These are phyloP conservation scores for Diorhabda sublineata DNA, from an alignment of 1,140 invertebrate species.

Conservation along the genomic window DNA sequence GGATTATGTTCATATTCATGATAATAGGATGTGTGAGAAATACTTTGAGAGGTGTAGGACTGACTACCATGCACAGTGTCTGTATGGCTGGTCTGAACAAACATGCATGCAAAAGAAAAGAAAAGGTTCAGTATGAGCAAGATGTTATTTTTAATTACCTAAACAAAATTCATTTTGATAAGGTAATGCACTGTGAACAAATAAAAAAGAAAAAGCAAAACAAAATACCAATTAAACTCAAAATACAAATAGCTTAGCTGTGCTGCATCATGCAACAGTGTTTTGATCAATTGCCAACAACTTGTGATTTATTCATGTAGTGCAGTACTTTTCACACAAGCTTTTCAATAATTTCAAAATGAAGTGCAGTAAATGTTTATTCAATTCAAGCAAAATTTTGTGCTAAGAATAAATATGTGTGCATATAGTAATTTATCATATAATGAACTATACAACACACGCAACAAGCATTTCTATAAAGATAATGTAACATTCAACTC, in stretches of 20 bases:
- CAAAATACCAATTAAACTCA: slow-evolving; percentile 34
- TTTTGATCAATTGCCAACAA: background rate
- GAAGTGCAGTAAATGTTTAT: background rate
- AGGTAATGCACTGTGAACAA: slow-evolving; percentile 16
- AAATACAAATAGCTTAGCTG: slow-evolving; percentile 37
- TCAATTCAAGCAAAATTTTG: background rate
- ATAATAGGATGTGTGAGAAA: slow-evolving; percentile 18
- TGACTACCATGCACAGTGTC: slow-evolving; percentile 30
- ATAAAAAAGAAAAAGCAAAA: slow-evolving; percentile 13
- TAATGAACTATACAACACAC: background rate
- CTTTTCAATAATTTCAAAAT: background rate
- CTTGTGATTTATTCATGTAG: background rate
- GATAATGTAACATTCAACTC: too few species aligned
- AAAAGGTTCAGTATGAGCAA: slow-evolving; percentile 20
- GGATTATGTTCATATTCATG: slow-evolving; percentile 15
- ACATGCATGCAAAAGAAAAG: slow-evolving; percentile 42
- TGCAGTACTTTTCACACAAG: background rate
- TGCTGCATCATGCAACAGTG: slow-evolving; percentile 25
- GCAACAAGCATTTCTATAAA: too few species aligned
- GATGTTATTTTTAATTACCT: slow-evolving; percentile 8
- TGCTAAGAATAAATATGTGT: background rate
- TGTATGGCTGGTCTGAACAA: slow-evolving; percentile 37
- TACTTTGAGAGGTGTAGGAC: slow-evolving; percentile 26
- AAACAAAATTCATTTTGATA: slow-evolving; percentile 25
- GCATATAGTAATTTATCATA: background rate